Percentiles rank a stretch among this genome's conserved stretches.
Conservation (phyloP, 1,140 invertebrate species). For the Amyelois transitella region DNA sequence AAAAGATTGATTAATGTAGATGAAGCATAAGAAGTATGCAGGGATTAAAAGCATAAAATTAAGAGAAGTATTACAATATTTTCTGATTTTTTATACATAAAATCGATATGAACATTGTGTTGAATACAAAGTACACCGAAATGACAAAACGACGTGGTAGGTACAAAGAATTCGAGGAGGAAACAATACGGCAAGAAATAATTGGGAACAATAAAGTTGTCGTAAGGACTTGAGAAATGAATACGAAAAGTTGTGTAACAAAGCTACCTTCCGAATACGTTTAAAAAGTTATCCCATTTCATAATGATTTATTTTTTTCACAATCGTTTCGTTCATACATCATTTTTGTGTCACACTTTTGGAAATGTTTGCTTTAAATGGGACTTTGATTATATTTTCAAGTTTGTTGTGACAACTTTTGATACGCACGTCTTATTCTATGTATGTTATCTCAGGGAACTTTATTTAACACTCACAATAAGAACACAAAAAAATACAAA, state of each 20-base stretch:
- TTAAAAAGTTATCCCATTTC: constrained; percentile 8
- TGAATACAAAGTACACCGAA: constrained; percentile 1
- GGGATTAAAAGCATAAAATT: too few relatives aligned
- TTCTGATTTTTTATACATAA: too few relatives aligned
- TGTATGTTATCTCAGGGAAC: too few relatives aligned
- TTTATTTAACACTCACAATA: too few relatives aligned
- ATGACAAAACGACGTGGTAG: not conserved
- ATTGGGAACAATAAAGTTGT: constrained; percentile 30
- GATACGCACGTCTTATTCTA: too few relatives aligned
- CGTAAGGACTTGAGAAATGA: constrained; percentile 9
- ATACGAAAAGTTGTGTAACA: constrained; percentile 1
- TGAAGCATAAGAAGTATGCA: too few relatives aligned
- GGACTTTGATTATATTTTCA: not conserved
- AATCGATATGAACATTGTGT: too few relatives aligned
- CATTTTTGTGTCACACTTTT: constrained; percentile 11
- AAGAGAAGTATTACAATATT: too few relatives aligned
- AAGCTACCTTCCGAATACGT: not conserved
- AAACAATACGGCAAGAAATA: constrained; percentile 18
- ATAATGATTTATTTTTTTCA: constrained; percentile 11
- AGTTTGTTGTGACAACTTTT: too few relatives aligned
- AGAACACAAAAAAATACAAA: too few relatives aligned
- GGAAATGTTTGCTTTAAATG: constrained; percentile 14
- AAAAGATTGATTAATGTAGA: too few relatives aligned
- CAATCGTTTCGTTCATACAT: not conserved
- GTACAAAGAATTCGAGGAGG: not conserved